Conservation (phyloP, 2,797 vertebrate genomes). For the Enteromius trimaculatus region DNA sequence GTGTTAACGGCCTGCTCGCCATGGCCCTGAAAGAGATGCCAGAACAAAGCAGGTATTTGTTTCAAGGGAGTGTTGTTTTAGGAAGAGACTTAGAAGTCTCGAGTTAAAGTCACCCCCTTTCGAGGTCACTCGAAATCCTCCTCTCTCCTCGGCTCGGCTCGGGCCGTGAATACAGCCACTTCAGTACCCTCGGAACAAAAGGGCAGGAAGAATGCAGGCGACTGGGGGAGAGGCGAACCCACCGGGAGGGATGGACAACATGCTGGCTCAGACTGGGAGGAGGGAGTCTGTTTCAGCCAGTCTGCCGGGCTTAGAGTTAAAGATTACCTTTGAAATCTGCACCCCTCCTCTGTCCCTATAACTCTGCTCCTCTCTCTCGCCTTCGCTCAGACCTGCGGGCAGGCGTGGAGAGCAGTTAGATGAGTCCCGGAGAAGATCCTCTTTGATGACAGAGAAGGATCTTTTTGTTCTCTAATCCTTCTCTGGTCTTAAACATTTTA, state of each 20-base stretch:
- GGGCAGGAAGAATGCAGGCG: slow-evolving; percentile 61
- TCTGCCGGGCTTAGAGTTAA: slow-evolving; percentile 83
- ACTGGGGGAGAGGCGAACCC: slow-evolving; percentile 50
- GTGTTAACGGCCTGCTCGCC: slow-evolving; percentile 37
- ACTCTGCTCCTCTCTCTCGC: slow-evolving; percentile 30
- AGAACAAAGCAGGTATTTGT: slow-evolving; percentile 74
- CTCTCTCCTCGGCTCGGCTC: slow-evolving; percentile 72
- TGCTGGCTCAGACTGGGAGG: slow-evolving; percentile 73
- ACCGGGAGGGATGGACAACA: slow-evolving; percentile 74
- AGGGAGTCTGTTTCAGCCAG: slow-evolving; percentile 73
- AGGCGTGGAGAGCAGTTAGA: slow-evolving; percentile 72
- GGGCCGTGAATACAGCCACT: slow-evolving; percentile 78
- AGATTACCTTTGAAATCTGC: slow-evolving; percentile 85
- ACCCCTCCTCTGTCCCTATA: slow-evolving; percentile 66
- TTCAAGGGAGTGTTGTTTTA: slow-evolving; percentile 74
- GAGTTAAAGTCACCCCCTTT: slow-evolving; percentile 75
- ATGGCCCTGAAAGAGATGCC: slow-evolving; percentile 56
- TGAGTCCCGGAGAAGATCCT: slow-evolving; percentile 79
- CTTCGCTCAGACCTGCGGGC: slow-evolving; percentile 75
- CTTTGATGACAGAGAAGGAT: slow-evolving; percentile 87
- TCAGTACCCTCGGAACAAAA: slow-evolving; percentile 76
- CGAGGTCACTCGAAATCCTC: slow-evolving; percentile 72
- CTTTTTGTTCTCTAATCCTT: slow-evolving; percentile 83
- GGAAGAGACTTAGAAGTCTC: slow-evolving; percentile 70
- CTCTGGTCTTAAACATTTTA: slow-evolving; percentile 62